These are phyloP conservation scores for Muscidifurax raptorellus DNA, from an alignment of 1,140 invertebrate genomes.

Conservation along the genomic window DNA sequence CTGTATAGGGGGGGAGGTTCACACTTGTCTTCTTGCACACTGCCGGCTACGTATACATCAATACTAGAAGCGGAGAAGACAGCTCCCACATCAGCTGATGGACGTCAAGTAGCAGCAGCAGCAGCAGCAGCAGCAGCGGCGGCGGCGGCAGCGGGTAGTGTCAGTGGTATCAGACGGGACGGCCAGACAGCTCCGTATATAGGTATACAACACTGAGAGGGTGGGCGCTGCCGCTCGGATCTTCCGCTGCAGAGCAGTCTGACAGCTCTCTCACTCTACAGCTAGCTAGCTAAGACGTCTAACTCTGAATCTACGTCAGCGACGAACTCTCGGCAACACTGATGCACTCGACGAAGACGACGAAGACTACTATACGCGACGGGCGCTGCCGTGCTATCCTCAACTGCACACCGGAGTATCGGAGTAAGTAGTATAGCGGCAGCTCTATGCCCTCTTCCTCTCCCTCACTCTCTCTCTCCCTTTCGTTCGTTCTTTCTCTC, in stretches of 20 bases:
- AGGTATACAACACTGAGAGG: not conserved
- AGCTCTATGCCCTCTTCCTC: not conserved
- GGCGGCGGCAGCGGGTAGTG: not conserved
- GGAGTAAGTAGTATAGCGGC: not conserved
- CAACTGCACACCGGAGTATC: not conserved
- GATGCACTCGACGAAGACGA: conserved; percentile 17
- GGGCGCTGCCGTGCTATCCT: conserved; percentile 61
- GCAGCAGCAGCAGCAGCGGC: not conserved
- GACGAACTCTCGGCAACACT: not conserved
- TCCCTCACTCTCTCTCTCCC: not conserved
- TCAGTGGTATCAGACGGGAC: conserved; percentile 35
- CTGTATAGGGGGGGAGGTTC: too few species aligned
- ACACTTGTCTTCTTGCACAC: not conserved
- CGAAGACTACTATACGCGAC: conserved; percentile 76
- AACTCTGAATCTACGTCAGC: not conserved
- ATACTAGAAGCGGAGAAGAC: too few species aligned
- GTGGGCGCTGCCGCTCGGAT: conserved; percentile 22
- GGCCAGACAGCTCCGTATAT: conserved; percentile 49
- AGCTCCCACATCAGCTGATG: not conserved
- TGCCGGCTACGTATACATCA: too few species aligned
- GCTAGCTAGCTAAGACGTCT: not conserved
- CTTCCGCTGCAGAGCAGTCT: too few species aligned
- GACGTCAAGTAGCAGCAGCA: not conserved
- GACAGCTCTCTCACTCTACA: not conserved
- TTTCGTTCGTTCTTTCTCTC: not conserved